Evolutionary conservation across 1,140 invertebrate species (phyloP).

Genomic region (Drosophila melanica): DNA sequence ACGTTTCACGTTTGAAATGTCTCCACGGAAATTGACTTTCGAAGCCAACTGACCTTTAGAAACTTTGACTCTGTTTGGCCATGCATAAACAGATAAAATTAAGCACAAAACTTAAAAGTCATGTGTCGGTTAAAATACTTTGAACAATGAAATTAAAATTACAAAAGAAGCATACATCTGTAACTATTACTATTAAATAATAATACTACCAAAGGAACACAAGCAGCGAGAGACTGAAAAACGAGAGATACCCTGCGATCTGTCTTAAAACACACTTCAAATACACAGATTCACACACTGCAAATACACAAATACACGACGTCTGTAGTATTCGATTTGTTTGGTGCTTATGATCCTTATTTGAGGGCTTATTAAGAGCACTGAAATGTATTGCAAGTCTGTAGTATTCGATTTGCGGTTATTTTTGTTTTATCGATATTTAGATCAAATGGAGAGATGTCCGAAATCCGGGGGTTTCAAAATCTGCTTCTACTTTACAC

Average conservation of each 20-base stretch:
- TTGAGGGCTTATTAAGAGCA: too few relatives aligned
- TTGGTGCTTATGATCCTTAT: too few relatives aligned
- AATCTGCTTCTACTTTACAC: too few relatives aligned
- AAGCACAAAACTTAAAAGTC: slow-evolving; percentile 27
- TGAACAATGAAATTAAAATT: neutral
- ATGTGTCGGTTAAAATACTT: slow-evolving; percentile 5
- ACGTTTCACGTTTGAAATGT: slow-evolving; percentile 26
- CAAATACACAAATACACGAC: too few relatives aligned
- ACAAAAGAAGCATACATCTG: neutral
- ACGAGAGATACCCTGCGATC: too few relatives aligned
- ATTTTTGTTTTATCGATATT: too few relatives aligned
- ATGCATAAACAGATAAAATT: slow-evolving; percentile 6
- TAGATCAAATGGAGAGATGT: too few relatives aligned
- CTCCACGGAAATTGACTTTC: slow-evolving; percentile 38
- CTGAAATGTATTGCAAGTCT: too few relatives aligned
- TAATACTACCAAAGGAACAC: neutral
- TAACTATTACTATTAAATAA: neutral
- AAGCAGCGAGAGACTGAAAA: slow-evolving; percentile 5
- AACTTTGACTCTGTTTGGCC: slow-evolving; percentile 15
- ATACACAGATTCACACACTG: too few relatives aligned
- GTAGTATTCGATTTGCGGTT: too few relatives aligned
- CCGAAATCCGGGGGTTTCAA: too few relatives aligned
- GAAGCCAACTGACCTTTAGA: slow-evolving; percentile 31
- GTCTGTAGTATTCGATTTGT: too few relatives aligned
- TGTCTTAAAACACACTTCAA: neutral